phyloP scores from a whole-genome alignment of 64 coral and sea anemone genomes.

The Pocillopora verrucosa region DNA sequence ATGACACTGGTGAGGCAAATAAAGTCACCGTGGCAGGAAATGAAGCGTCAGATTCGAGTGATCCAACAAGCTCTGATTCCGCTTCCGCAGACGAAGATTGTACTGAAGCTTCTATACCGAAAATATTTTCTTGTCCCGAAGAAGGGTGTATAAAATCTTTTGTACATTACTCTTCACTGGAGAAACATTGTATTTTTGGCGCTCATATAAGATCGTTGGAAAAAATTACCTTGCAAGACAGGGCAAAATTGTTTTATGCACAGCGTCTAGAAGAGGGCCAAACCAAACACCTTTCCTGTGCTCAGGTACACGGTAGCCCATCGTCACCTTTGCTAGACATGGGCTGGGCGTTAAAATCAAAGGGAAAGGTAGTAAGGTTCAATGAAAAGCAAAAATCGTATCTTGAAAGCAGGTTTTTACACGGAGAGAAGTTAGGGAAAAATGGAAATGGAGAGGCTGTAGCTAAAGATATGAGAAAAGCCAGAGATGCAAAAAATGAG shows the following conservation, averaged over 20 bases:
- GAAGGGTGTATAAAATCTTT: conserved; percentile 53
- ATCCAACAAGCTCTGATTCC: background rate
- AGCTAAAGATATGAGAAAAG: too few species aligned
- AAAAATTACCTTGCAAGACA: conserved; percentile 43
- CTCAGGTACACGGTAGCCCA: too few species aligned
- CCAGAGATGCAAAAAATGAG: too few species aligned
- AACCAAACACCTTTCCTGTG: too few species aligned
- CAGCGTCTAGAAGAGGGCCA: too few species aligned
- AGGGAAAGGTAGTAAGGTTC: too few species aligned
- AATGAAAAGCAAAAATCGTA: too few species aligned
- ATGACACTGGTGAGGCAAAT: background rate
- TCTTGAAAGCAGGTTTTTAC: too few species aligned
- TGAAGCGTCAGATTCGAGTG: background rate
- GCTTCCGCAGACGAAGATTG: background rate
- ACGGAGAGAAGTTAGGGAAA: too few species aligned
- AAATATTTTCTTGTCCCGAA: conserved; percentile 61
- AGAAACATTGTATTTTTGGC: conserved; percentile 33
- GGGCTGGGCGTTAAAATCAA: too few species aligned
- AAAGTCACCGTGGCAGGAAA: background rate
- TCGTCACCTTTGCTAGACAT: too few species aligned
- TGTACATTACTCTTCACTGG: conserved; percentile 11
- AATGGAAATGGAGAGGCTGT: too few species aligned
- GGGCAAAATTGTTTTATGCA: conserved; percentile 51
- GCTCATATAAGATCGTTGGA: conserved; percentile 33
- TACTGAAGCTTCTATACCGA: background rate